Evolutionary conservation across 2,797 vertebrate species (phyloP).

Genomic region (Gobio occitaniae): DNA sequence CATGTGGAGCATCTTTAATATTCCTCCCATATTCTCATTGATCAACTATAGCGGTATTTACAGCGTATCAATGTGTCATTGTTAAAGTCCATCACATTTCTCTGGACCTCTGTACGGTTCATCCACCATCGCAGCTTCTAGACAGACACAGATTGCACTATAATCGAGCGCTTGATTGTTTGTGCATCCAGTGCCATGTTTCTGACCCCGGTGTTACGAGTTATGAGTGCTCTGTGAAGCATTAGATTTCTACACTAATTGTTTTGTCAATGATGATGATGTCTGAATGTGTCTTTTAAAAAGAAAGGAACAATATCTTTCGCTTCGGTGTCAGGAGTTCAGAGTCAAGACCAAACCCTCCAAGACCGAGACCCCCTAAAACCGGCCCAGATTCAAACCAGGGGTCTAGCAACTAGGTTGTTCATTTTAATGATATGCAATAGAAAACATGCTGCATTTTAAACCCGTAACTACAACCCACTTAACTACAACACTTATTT

Average conservation of each 20-base stretch:
- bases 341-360: not conserved
- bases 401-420: not conserved
- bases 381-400: not conserved
- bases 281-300: not conserved
- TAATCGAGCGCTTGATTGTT: conserved; percentile 43
- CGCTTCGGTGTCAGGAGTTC: not conserved
- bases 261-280: conserved; percentile 30
- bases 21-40: conserved; percentile 17
- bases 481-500: not conserved
- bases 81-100: conserved; percentile 26
- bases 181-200: conserved; percentile 36
- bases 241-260: conserved; percentile 36
- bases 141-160: conserved; percentile 27
- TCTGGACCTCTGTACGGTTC: conserved; percentile 40
- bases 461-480: not conserved
- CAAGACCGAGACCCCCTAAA: not conserved
- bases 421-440: not conserved
- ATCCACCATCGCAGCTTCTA: conserved; percentile 25
- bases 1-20: conserved; percentile 4
- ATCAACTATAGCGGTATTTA: conserved; percentile 35
- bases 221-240: conserved; percentile 35
- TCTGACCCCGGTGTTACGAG: conserved; percentile 37
- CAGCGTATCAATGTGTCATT: conserved; percentile 41
- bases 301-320: not conserved
- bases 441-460: not conserved